Conservation (phyloP, 2,113 vertebrate species). For the Silurus asotus region DNA sequence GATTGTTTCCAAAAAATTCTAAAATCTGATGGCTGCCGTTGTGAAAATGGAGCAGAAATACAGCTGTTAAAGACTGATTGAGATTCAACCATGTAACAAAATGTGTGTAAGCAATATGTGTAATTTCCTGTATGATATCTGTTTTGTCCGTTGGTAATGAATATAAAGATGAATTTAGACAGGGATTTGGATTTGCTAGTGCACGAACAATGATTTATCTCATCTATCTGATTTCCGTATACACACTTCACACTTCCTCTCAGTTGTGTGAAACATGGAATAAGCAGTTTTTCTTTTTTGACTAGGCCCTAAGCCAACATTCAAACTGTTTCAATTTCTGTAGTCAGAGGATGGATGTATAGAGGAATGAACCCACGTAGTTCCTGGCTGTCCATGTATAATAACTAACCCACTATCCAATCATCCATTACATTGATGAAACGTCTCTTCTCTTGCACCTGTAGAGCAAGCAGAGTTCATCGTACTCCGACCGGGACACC, state of each 20-base stretch:
- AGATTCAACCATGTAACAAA: neutral
- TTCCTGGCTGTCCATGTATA: neutral
- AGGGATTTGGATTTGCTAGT: neutral
- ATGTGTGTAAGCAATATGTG: neutral
- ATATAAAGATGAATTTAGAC: neutral
- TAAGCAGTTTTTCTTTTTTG: neutral
- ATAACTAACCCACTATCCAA: neutral
- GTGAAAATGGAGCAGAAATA: neutral
- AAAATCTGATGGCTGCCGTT: neutral
- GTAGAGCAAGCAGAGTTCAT: conserved; percentile 98
- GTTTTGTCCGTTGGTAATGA: neutral
- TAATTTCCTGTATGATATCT: neutral
- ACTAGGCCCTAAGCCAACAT: neutral
- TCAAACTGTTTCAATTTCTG: neutral
- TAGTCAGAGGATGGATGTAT: neutral
- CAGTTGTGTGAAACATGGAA: neutral
- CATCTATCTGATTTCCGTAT: neutral
- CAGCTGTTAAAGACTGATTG: neutral
- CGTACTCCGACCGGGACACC: conserved; percentile 96
- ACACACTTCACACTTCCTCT: neutral
- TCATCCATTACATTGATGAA: neutral
- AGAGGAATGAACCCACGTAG: neutral
- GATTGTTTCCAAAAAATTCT: neutral
- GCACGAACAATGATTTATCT: neutral
- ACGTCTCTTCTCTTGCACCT: neutral